phyloP scores from a whole-genome alignment of 2,888 invertebrate genomes.

The Lottia gigantea region DNA sequence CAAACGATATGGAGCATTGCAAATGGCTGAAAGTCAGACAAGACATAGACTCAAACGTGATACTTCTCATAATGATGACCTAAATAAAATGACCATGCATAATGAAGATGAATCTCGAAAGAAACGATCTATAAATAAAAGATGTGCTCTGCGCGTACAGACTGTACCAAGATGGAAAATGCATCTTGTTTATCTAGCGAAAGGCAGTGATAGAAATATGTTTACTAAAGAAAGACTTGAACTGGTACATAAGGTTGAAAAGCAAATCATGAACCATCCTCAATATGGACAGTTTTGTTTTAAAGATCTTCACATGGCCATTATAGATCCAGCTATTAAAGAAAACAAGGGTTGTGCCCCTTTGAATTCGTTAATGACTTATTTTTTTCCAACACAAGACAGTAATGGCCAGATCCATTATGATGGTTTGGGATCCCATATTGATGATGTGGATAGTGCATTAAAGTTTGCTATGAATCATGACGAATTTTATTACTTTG shows the following conservation, averaged over 20 bases:
- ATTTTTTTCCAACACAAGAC: conserved; percentile 58
- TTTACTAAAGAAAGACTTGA: conserved; percentile 56
- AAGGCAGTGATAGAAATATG: conserved; percentile 52
- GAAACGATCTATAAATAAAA: conserved; percentile 32
- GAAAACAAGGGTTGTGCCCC: conserved; percentile 55
- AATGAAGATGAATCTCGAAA: conserved; percentile 11
- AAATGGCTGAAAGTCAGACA: conserved; percentile 35
- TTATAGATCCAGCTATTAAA: conserved; percentile 41
- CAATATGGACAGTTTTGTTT: conserved; percentile 56
- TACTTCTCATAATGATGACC: not conserved
- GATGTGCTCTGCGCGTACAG: conserved; percentile 28
- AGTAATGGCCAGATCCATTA: conserved; percentile 41
- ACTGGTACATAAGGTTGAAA: conserved; percentile 55
- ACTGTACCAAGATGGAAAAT: conserved; percentile 39
- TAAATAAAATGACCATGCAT: not conserved
- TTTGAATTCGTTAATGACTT: conserved; percentile 59
- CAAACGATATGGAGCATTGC: conserved; percentile 49
- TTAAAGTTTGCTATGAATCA: conserved; percentile 56
- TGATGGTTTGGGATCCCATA: conserved; percentile 55
- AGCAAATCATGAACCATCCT: conserved; percentile 45
- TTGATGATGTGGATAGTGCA: conserved; percentile 54
- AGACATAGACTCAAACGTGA: not conserved
- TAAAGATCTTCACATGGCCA: conserved; percentile 36
- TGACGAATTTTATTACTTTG: conserved; percentile 59
- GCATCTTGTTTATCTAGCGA: conserved; percentile 55